phyloP scores from a whole-genome alignment of 2,113 vertebrate species.

The Arvicanthis niloticus region DNA sequence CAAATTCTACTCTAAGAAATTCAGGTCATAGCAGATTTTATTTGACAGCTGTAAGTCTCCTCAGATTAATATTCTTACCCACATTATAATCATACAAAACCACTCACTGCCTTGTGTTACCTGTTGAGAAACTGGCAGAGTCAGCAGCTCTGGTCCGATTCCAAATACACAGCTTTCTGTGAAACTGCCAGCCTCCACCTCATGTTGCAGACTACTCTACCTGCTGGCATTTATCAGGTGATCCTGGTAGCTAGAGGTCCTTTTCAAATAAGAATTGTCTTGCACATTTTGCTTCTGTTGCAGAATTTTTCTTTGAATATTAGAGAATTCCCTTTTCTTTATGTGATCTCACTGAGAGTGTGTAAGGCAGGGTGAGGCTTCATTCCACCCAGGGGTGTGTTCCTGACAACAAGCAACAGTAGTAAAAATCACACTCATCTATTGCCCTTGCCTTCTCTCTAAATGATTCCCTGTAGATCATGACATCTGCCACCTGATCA shows the following conservation, averaged over 20 bases:
- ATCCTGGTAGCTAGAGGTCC: background rate
- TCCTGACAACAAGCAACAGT: background rate
- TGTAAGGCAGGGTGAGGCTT: background rate
- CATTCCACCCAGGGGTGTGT: background rate
- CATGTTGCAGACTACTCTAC: background rate
- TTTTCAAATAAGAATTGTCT: background rate
- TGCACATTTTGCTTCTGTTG: background rate
- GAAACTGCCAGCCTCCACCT: background rate
- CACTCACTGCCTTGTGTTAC: background rate
- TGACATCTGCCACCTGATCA: background rate
- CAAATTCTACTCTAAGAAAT: background rate
- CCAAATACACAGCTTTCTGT: background rate
- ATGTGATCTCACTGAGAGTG: background rate
- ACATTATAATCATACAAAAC: background rate
- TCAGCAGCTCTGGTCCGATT: background rate
- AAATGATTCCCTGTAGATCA: background rate
- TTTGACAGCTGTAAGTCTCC: no score
- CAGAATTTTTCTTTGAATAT: background rate
- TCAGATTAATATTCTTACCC: background rate
- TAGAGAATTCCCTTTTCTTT: background rate
- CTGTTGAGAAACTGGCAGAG: background rate
- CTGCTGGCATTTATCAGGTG: background rate
- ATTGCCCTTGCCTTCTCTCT: no score
- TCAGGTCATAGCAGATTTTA: background rate
- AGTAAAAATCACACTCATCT: background rate